A percentile compares a stretch with the other conserved stretches of the same genome.
These are phyloP conservation scores for Synchiropus splendidus DNA, from an alignment of 2,113 vertebrate genomes.

Conservation along the genomic window DNA sequence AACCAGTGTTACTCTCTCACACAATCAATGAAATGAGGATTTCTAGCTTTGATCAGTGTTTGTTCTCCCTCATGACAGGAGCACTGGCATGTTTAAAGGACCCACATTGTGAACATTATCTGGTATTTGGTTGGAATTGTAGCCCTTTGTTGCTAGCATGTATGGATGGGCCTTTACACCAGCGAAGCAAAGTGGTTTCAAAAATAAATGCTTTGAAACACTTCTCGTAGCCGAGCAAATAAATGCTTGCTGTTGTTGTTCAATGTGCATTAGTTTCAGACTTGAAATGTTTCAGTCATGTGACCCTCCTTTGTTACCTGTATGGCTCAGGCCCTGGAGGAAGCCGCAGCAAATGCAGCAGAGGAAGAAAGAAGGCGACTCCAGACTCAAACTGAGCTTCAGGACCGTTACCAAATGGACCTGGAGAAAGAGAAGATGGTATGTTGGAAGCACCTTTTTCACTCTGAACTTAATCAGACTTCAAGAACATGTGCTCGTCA, in stretches of 20 bases:
- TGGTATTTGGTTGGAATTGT: too few relatives aligned
- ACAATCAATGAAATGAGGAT: background rate
- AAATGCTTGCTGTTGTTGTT: too few relatives aligned
- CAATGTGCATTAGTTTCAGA: too few relatives aligned
- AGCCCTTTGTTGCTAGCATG: background rate
- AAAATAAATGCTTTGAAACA: too few relatives aligned
- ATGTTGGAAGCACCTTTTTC: background rate
- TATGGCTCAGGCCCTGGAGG: conserved; percentile 78
- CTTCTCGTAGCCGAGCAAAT: too few relatives aligned
- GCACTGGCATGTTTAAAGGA: too few relatives aligned
- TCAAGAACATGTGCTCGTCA: background rate
- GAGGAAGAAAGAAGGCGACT: conserved; percentile 83
- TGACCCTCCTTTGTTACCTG: conserved; percentile 1
- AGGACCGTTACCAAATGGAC: conserved; percentile 82
- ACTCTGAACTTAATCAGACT: background rate
- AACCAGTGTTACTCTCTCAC: too few relatives aligned
- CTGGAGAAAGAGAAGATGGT: conserved; percentile 91
- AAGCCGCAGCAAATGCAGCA: conserved; percentile 77
- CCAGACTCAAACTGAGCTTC: conserved; percentile 86
- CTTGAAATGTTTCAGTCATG: too few relatives aligned
- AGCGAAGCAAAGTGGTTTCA: too few relatives aligned
- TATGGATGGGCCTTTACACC: too few relatives aligned
- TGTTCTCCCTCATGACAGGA: too few relatives aligned
- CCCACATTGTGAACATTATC: too few relatives aligned
- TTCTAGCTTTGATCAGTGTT: background rate